phyloP scores from a whole-genome alignment of 2,113 vertebrate genomes.

The Brachyistius frenatus region DNA sequence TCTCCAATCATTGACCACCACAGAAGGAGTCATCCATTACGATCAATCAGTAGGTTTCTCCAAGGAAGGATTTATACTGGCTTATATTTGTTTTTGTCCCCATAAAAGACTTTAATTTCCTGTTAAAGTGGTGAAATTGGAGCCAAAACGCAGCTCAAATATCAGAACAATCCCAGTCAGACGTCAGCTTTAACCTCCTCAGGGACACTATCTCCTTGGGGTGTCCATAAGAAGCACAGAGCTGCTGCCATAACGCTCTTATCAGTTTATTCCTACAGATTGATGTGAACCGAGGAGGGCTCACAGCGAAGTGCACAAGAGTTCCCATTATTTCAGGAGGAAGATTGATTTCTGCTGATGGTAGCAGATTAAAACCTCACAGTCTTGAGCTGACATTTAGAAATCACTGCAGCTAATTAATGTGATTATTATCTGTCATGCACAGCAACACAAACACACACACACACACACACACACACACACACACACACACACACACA shows the following conservation, averaged over 20 bases:
- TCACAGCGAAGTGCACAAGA: neutral
- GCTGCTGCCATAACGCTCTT: conserved; percentile 35
- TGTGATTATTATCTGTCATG: neutral
- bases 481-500: no score
- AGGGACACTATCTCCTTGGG: conserved; percentile 52
- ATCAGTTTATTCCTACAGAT: conserved; percentile 32
- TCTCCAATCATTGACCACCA: conserved; percentile 21
- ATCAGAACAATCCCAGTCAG: no score
- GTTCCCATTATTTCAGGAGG: neutral
- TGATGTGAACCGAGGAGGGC: conserved; percentile 26
- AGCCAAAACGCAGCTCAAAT: no score
- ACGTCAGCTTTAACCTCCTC: neutral
- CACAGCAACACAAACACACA: no score
- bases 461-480: no score
- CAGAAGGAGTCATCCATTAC: neutral
- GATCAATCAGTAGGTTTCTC: neutral
- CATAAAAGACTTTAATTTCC: no score
- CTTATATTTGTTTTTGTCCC: no score
- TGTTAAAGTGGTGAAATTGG: no score
- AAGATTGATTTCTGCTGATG: neutral
- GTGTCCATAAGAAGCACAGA: conserved; percentile 26
- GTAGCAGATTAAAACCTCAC: neutral
- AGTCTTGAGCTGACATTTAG: conserved; percentile 7
- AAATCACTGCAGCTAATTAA: neutral
- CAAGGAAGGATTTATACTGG: no score